Evolutionary conservation across 2,113 vertebrate species (phyloP), one percentile per base, ranked within the genome.

Genomic region (Erpornis zantholeuca): DNA sequence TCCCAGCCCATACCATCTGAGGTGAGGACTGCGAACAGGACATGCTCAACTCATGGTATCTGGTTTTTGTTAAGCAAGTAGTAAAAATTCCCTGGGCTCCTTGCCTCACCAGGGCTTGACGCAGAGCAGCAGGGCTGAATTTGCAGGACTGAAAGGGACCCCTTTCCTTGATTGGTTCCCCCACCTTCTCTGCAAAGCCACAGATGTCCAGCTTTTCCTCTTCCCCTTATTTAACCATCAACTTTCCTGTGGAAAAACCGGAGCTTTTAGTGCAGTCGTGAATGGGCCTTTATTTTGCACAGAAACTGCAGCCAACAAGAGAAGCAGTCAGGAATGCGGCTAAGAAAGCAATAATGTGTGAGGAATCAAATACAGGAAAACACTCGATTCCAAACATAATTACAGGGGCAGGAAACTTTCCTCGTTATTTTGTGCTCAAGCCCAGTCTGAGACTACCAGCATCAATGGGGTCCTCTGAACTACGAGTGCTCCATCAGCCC

Each of bases 271-370:
- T 57, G 16, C 21, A 35, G 42, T 24, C 19, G 19, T 95, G 90
- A 97, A 95, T 93, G 52, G 15, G 15, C 15, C 72, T 93, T 97
- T 96, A 88, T 95, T 95, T 82, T 7, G 3, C 28, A 44, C 33
- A 77, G 79, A 93, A 94, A 38, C 47, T 65, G 22, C 79, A 94
- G 92, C 79, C 78, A 90, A 88, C 17, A 45, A 0, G 0, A 88
- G 68, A 10, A 86, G n/a, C 16, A 61, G 49, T 73, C 25, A 88
- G 65, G 73, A 94, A 94, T 88, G 61, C 56, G 22, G 19, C 53
- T 92, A 85, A 71, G 52, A 92, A 94, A 81, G 82, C 79, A 92
- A 33, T 80, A 88, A 82, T 0, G 3, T 91, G 56, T 50, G 49
- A 84, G 83, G 28, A 94, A 84, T 68, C 69, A 75, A 90, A 92